These are phyloP conservation scores for Hyalella azteca DNA, from an alignment of 2,888 invertebrate species.

Conservation along the genomic window DNA sequence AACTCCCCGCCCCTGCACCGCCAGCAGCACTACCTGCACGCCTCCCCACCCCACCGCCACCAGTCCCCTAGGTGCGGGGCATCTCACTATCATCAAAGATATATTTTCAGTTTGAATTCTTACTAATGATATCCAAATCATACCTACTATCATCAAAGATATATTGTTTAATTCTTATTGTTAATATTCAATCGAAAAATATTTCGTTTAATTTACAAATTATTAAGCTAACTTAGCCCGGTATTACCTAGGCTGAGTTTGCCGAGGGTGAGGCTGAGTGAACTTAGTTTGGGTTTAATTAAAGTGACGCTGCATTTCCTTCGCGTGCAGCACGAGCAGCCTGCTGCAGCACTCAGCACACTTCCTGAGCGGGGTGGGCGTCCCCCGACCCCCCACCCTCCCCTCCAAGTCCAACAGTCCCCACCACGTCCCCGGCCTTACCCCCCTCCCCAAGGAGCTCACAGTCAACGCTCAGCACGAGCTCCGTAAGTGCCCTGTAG, in stretches of 20 bases:
- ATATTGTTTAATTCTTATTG: not conserved
- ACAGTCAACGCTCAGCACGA: slow-evolving; percentile 55
- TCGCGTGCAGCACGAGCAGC: slow-evolving; percentile 11
- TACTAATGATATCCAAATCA: not conserved
- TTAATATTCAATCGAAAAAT: too few species aligned
- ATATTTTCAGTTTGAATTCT: not conserved
- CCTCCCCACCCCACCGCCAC: slow-evolving; percentile 26
- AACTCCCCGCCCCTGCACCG: slow-evolving; percentile 12
- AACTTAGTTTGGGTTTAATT: too few species aligned
- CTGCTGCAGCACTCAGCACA: slow-evolving; percentile 32
- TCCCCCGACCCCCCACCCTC: not conserved
- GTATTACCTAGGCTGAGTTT: too few species aligned
- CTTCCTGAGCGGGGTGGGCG: slow-evolving; percentile 26
- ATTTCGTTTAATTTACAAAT: too few species aligned
- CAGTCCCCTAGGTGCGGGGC: not conserved
- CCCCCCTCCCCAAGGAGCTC: slow-evolving; percentile 56
- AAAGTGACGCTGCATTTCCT: not conserved
- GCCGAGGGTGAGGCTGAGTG: too few species aligned
- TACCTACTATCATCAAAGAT: not conserved
- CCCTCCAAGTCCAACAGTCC: slow-evolving; percentile 38
- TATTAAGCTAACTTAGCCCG: too few species aligned
- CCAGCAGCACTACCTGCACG: slow-evolving; percentile 21
- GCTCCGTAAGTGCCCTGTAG: slow-evolving; percentile 50
- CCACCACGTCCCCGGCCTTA: slow-evolving; percentile 40
- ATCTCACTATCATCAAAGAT: not conserved